Percentiles rank a stretch among this genome's conserved stretches.
phyloP scores from a whole-genome alignment of 2,113 vertebrate genomes.

The Coreoperca whiteheadi region DNA sequence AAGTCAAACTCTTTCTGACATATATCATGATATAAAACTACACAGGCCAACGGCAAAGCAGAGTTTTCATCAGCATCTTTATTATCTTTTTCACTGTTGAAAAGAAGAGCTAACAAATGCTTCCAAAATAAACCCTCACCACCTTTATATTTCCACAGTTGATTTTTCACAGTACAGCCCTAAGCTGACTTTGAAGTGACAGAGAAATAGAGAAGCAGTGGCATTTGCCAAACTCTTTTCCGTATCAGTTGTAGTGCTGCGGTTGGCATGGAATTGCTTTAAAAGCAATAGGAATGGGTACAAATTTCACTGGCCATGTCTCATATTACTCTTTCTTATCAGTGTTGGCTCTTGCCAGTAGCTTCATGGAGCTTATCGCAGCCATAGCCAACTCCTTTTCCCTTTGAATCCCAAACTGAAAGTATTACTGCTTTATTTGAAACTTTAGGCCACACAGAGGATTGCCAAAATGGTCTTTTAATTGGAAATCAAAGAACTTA shows the following conservation, averaged over 20 bases:
- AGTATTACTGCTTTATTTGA: constrained; percentile 62
- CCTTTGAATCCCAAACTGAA: constrained; percentile 52
- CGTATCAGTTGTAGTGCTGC: constrained; percentile 38
- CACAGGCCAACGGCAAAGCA: not conserved
- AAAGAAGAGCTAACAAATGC: constrained; percentile 14
- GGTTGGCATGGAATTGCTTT: constrained; percentile 43
- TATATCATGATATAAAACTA: not conserved
- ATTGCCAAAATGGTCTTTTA: constrained; percentile 63
- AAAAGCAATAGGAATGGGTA: constrained; percentile 38
- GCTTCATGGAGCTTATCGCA: constrained; percentile 58
- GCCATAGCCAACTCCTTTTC: constrained; percentile 35
- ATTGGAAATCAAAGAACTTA: constrained; percentile 64
- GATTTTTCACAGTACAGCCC: constrained; percentile 34
- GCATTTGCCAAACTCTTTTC: constrained; percentile 52
- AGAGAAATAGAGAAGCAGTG: constrained; percentile 31
- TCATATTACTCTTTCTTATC: constrained; percentile 64
- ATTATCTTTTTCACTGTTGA: constrained; percentile 1
- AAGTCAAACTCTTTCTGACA: not conserved
- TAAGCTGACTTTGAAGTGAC: constrained; percentile 46
- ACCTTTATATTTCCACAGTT: constrained; percentile 10
- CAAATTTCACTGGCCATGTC: constrained; percentile 41
- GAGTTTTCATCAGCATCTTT: constrained; percentile 12
- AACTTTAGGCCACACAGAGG: constrained; percentile 52
- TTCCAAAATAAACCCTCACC: constrained; percentile 3
- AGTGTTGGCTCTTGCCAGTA: constrained; percentile 49